phyloP scores from a whole-genome alignment of 2,888 invertebrate genomes.

The Trypoxylon attenuatum region DNA sequence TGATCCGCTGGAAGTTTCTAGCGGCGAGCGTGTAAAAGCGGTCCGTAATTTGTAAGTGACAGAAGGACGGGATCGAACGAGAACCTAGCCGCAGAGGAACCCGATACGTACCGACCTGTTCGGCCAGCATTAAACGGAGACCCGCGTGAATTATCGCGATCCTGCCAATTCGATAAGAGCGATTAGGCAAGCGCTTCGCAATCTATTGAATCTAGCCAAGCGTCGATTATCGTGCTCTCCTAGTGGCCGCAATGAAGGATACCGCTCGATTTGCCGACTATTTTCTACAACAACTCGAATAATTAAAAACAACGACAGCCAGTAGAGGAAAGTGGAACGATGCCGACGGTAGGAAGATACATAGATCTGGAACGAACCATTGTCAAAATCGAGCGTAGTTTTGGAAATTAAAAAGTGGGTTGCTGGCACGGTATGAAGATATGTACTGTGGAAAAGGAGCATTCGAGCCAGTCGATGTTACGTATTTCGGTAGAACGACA shows the following conservation, averaged over 20 bases:
- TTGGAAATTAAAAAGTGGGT: too few relatives aligned
- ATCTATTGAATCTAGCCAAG: constrained; percentile 22
- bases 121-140: constrained; percentile 25
- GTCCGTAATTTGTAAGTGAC: constrained; percentile 51
- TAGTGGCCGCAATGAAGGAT: not conserved
- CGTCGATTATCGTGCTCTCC: constrained; percentile 18
- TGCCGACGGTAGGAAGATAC: too few relatives aligned
- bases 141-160: constrained; percentile 37
- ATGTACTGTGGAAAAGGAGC: too few relatives aligned
- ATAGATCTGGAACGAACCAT: too few relatives aligned
- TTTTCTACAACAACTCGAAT: too few relatives aligned
- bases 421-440: too few relatives aligned
- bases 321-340: too few relatives aligned
- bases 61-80: constrained; percentile 26
- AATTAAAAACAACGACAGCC: too few relatives aligned
- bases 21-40: constrained; percentile 44
- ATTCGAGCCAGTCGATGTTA: too few relatives aligned
- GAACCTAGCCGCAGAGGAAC: constrained; percentile 8
- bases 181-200: constrained; percentile 17
- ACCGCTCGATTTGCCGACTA: constrained; percentile 1
- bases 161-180: constrained; percentile 30
- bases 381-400: too few relatives aligned
- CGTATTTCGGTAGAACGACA: too few relatives aligned
- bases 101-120: constrained; percentile 23
- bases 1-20: constrained; percentile 48